phyloP scores from a whole-genome alignment of 2,888 invertebrate genomes.

The Drosophila fungiperda region DNA sequence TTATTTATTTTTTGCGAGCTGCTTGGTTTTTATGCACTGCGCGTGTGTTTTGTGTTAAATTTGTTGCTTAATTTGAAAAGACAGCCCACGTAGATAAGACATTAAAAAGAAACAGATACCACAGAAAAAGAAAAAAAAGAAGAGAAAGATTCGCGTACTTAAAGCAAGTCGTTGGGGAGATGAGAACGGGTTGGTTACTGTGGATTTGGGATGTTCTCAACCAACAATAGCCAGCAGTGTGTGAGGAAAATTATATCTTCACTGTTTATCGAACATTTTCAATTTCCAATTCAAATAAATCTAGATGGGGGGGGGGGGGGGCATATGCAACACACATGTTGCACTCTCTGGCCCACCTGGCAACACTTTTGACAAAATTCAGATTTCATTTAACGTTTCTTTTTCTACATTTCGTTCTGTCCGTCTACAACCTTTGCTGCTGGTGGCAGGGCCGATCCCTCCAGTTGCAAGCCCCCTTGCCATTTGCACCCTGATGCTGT shows the following conservation, averaged over 20 bases:
- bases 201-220: not conserved
- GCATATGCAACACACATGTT: slow-evolving; percentile 54
- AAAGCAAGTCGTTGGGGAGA: slow-evolving; percentile 10
- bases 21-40: slow-evolving; percentile 70
- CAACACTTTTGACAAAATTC: slow-evolving; percentile 42
- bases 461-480: not conserved
- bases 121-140: slow-evolving; percentile 29
- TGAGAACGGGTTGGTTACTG: not conserved
- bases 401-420: slow-evolving; percentile 55
- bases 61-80: slow-evolving; percentile 72
- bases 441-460: not conserved
- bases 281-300: slow-evolving; percentile 74
- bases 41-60: slow-evolving; percentile 74
- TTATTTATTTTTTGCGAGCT: slow-evolving; percentile 19
- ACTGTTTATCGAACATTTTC: slow-evolving; percentile 65
- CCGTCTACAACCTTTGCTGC: slow-evolving; percentile 48
- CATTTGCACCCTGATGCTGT: slow-evolving; percentile 36
- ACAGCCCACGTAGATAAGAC: slow-evolving; percentile 68
- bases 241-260: slow-evolving; percentile 41
- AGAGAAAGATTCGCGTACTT: slow-evolving; percentile 29
- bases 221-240: slow-evolving; percentile 18
- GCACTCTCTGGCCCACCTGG: slow-evolving; percentile 10
- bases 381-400: slow-evolving; percentile 47
- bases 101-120: slow-evolving; percentile 65
- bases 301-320: slow-evolving; percentile 4